Evolutionary conservation across 2,113 vertebrate species (phyloP).

Genomic region (Phainopepla nitens): DNA sequence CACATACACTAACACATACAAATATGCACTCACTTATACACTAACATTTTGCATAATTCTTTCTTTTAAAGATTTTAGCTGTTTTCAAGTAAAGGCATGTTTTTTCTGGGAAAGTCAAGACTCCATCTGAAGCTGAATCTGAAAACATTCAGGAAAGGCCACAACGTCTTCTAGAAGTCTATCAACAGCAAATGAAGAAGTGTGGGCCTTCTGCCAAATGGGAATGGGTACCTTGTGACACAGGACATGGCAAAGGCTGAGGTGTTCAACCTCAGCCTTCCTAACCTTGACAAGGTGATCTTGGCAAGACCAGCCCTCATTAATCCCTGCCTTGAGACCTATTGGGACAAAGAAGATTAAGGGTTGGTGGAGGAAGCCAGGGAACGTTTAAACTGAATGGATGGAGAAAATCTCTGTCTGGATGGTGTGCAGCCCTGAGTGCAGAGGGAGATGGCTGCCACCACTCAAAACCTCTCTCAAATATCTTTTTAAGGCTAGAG

Average conservation of each 20-base stretch:
- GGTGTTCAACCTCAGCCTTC: not conserved
- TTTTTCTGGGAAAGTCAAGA: not conserved
- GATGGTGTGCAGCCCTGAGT: not conserved
- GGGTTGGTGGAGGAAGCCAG: not conserved
- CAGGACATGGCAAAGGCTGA: not conserved
- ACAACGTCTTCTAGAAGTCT: not conserved
- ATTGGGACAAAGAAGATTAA: not conserved
- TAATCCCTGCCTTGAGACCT: not conserved
- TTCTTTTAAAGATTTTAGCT: not conserved
- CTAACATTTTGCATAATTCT: not conserved
- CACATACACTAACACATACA: not conserved
- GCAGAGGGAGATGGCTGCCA: not conserved
- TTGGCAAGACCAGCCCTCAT: not conserved
- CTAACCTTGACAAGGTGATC: not conserved
- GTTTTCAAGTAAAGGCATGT: not conserved
- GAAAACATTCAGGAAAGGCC: not conserved
- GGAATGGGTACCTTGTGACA: not conserved
- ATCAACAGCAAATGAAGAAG: not conserved
- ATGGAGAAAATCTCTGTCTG: not conserved
- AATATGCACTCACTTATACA: not conserved
- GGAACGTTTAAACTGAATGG: not conserved
- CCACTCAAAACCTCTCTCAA: not conserved
- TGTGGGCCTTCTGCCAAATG: accelerated
- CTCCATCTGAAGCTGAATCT: not conserved
- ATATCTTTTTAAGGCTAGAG: not conserved